A percentile compares a stretch with the other conserved stretches of the same genome.
Conservation (phyloP, 2,113 vertebrate species). For the Ptilorrhoa leucosticta region DNA sequence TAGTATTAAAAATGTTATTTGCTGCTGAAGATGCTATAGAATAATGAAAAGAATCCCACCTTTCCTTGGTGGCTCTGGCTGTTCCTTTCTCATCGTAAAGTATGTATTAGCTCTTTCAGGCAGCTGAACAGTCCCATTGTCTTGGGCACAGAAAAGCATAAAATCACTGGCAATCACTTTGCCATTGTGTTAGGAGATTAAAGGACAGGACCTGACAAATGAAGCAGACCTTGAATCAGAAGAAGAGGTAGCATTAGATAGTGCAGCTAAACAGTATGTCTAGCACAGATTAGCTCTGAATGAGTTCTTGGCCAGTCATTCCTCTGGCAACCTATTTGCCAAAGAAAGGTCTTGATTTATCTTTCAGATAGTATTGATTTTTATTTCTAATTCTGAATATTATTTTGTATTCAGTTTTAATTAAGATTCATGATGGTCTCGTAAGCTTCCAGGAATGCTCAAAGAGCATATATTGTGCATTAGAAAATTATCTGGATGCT, state of each 20-base stretch:
- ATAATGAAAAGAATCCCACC: neutral
- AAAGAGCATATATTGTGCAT: neutral
- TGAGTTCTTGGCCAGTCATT: neutral
- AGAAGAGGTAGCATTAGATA: neutral
- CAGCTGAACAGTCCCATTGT: neutral
- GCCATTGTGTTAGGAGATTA: neutral
- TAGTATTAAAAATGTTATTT: neutral
- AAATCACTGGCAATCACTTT: slow-evolving; percentile 7
- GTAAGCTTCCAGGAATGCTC: neutral
- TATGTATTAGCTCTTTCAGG: neutral
- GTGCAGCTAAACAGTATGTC: neutral
- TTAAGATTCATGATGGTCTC: neutral
- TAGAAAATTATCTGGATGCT: neutral
- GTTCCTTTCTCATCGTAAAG: neutral
- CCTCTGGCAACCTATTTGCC: neutral
- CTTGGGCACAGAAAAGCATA: neutral
- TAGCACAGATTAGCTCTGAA: neutral
- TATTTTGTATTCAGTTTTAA: neutral
- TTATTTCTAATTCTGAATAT: neutral
- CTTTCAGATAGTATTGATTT: neutral
- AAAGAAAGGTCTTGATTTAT: neutral
- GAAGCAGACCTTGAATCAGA: neutral
- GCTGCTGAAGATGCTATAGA: neutral
- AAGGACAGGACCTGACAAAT: neutral
- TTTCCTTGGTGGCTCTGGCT: neutral